These are phyloP conservation scores for Datnioides undecimradiatus DNA, from an alignment of 2,113 vertebrate species.

Conservation along the genomic window DNA sequence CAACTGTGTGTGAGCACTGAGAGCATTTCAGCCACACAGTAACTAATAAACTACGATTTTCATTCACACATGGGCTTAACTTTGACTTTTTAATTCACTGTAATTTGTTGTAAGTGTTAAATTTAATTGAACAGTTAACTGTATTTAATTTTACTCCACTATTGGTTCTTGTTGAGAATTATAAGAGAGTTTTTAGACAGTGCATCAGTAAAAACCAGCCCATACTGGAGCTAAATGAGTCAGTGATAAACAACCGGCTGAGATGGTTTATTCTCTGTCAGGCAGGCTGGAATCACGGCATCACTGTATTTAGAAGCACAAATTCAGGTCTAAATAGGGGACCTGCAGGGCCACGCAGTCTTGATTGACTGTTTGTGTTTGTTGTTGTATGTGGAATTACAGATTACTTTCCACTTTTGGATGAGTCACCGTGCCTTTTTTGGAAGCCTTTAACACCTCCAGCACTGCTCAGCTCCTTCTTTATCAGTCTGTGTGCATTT, in stretches of 20 bases:
- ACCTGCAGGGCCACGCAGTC: background rate
- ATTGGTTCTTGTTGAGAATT: background rate
- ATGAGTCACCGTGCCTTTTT: background rate
- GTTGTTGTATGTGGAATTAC: constrained; percentile 1
- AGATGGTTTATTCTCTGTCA: background rate
- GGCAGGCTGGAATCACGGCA: background rate
- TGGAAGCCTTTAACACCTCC: background rate
- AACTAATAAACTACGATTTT: constrained; percentile 14
- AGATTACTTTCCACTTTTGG: background rate
- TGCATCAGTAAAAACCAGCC: background rate
- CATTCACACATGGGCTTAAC: background rate
- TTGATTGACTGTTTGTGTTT: constrained; percentile 2
- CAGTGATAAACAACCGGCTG: background rate
- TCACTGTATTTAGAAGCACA: background rate
- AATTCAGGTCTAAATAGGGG: background rate
- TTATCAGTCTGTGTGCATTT: background rate
- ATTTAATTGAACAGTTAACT: background rate
- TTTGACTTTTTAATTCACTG: background rate
- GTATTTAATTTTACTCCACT: background rate
- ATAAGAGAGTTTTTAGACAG: background rate
- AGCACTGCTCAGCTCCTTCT: background rate
- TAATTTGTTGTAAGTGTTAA: background rate
- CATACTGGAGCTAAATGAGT: background rate
- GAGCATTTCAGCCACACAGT: constrained; percentile 13
- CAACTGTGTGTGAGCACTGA: background rate